Base-by-base conservation (phyloP, 1,140 invertebrate genomes). In the Sycobia sp. region DNA sequence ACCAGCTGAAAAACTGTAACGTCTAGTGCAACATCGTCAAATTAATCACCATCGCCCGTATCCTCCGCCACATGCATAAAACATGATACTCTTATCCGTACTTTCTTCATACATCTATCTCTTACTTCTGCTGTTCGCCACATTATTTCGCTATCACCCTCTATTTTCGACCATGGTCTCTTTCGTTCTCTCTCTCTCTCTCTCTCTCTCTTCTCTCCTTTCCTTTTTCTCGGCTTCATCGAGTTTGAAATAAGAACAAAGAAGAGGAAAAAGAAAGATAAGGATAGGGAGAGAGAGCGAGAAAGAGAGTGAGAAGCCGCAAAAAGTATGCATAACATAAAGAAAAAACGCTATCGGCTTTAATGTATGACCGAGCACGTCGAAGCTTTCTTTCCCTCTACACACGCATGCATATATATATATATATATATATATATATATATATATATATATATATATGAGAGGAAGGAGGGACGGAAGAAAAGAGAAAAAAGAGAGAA, bases 311-410 rank as follows among this genome's bases (percentile, higher is more conserved):
- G n/a, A n/a, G n/a, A n/a, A n/a, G n/a, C n/a, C n/a, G n/a, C n/a
- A n/a, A n/a, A n/a, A n/a, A n/a, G n/a, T n/a, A n/a, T 18, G 16
- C 4, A 36, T 20, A 34, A 13, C 14, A 22, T 36, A 22, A 13
- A n/a, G 23, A 44, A 27, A 49, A 58, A 58, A 49, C 20, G 20
- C 34, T 58, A 49, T 58, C 44, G 36, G 34, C 44, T 58, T 36
- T 58, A 58, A 58, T 58, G 34, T 49, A 58, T 49, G 56, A 38
- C 34, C 22, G 34, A 58, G 56, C 32, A 58, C 43, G 56, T 58
- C 44, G 27, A 49, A 38, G 34, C 44, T 58, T 58, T 47, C 36
- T 57, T 11, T 20, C 34, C n/a, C 5, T n/a, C n/a, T 53, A 23
- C n/a, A n/a, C n/a, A n/a, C n/a, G n/a, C n/a, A n/a, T n/a, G n/a